These are phyloP conservation scores for Cremastobaeus sp. DNA, from an alignment of 2,888 invertebrate species.

Conservation along the genomic window DNA sequence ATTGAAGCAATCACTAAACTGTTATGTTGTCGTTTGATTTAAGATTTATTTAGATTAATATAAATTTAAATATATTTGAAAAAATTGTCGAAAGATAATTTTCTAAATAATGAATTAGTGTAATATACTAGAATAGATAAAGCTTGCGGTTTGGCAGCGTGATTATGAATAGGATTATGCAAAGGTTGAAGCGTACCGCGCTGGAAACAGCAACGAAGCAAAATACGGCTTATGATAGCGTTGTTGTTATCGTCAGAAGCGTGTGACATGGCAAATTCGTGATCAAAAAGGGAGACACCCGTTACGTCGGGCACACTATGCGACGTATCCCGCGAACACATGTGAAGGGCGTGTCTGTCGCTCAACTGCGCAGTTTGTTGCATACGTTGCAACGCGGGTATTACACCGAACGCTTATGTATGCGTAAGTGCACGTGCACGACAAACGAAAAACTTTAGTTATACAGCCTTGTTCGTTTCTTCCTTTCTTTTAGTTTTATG, in stretches of 20 bases:
- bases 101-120: too few species aligned
- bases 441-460: constrained; percentile 20
- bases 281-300: constrained; percentile 14
- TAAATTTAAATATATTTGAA: too few species aligned
- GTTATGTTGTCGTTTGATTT: too few species aligned
- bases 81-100: too few species aligned
- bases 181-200: too few species aligned
- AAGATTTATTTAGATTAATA: too few species aligned
- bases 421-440: constrained; percentile 45
- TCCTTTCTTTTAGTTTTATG: not conserved
- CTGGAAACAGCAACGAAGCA: constrained; percentile 1
- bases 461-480: not conserved
- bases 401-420: constrained; percentile 39
- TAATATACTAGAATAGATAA: too few species aligned
- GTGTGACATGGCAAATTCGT: constrained; percentile 23
- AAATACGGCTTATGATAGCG: too few species aligned
- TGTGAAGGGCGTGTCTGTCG: constrained; percentile 76
- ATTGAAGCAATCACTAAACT: too few species aligned
- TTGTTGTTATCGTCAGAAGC: constrained; percentile 11
- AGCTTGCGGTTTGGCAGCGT: too few species aligned
- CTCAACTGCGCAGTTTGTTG: constrained; percentile 77
- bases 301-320: constrained; percentile 62
- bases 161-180: too few species aligned
- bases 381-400: constrained; percentile 70
- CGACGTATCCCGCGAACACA: constrained; percentile 72